Evolutionary conservation across 2,888 invertebrate species (phyloP), one percentile per base, ranked within the genome.

Genomic region (Polydrusus cervinus): DNA sequence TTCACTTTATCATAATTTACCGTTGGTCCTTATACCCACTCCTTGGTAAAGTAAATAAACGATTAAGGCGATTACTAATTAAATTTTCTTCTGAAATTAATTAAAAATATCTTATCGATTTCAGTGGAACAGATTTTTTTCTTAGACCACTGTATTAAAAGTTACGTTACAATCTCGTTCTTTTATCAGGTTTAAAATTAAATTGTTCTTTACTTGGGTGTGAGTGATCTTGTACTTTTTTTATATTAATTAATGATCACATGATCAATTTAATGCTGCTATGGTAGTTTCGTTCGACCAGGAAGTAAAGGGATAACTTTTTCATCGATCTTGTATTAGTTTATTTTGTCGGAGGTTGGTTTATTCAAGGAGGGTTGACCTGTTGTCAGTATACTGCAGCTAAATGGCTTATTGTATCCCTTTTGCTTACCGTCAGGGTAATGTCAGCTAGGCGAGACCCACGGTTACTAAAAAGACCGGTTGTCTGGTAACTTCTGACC

Each of bases 71-170:
- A 40, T 45, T 20, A 55, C 57, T 71, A 71, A 71, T 71, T 71
- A 71, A 71, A 65, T 71, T 65, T 70, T 65, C 38, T 65, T 71
- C 25, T n/a, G 16, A 60, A 60, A 60, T 60, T 60, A 60, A 71
- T 71, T 71, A 65, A 71, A 53, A 71, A 45, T 65, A 57, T 65
- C 71, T 71, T 71, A 71, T 71, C 65, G 71, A 65, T 65, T 65
- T 64, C 13, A 11, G 49, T 18, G n/a, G 57, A 60, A 38, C 38
- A 3, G 14, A n/a, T 13, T 53, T 53, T 53, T 53, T 53, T 25
- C 25, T 53, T 8, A 8, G 13, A 25, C 53, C 53, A 53, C 53
- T 53, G 53, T n/a, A 53, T 25, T 53, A 25, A 25, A 53, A 30
- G 55, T 14, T 25, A 34, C 30, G 30, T 34, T 34, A 20, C 14